Evolutionary conservation across 2,113 vertebrate genomes (phyloP).

Genomic region (Xiphophorus maculatus): DNA sequence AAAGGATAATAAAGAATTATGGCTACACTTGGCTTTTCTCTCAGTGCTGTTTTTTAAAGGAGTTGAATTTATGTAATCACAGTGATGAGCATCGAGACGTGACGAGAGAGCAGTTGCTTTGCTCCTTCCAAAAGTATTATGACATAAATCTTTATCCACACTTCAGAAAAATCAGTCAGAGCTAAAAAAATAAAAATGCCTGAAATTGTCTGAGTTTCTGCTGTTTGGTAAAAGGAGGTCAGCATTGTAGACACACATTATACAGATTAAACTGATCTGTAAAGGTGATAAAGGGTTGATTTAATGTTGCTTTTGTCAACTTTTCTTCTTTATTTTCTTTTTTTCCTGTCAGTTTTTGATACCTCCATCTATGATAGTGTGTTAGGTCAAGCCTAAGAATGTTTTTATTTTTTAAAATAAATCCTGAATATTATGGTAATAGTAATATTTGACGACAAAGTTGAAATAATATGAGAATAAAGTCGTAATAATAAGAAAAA

Average conservation of each 20-base stretch:
- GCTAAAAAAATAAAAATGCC: neutral
- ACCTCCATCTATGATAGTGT: too few species aligned
- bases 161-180: constrained; percentile 9
- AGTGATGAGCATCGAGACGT: constrained; percentile 2
- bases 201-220: neutral
- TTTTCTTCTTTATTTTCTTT: neutral
- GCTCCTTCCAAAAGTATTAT: constrained; percentile 4
- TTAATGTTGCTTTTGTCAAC: neutral
- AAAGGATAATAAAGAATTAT: constrained; percentile 32
- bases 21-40: constrained; percentile 28
- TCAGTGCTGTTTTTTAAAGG: constrained; percentile 1
- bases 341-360: too few species aligned
- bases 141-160: constrained; percentile 32
- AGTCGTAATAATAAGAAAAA: too few species aligned
- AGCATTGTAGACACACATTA: neutral
- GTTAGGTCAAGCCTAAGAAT: too few species aligned
- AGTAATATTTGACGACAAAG: too few species aligned
- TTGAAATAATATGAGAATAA: too few species aligned
- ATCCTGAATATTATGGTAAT: too few species aligned
- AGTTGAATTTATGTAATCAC: constrained; percentile 29
- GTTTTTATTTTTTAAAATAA: too few species aligned
- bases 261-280: neutral
- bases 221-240: neutral
- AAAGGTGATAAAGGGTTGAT: neutral
- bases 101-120: neutral